phyloP scores from a whole-genome alignment of 2,797 vertebrate genomes.

The Avahi laniger region DNA sequence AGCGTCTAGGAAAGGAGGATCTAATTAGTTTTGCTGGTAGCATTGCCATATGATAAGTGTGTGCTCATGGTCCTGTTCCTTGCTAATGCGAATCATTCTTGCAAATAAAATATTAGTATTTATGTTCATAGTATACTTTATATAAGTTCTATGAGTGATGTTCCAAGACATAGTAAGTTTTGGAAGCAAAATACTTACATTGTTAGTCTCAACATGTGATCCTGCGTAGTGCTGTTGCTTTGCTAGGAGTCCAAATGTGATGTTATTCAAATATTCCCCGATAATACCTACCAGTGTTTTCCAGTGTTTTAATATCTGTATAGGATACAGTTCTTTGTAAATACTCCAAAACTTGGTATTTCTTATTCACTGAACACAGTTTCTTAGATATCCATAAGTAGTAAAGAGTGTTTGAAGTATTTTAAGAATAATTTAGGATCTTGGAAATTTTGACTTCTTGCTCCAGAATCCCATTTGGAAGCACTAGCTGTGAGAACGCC shows the following conservation, averaged over 20 bases:
- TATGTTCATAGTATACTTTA: neutral
- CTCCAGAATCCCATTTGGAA: neutral
- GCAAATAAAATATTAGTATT: neutral
- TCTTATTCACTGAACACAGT: neutral
- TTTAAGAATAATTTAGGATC: neutral
- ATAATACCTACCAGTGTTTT: neutral
- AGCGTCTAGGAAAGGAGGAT: neutral
- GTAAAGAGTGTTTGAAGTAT: neutral
- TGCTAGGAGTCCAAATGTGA: neutral
- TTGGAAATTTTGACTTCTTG: neutral
- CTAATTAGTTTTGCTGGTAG: neutral
- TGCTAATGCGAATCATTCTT: neutral
- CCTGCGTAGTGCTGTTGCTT: neutral
- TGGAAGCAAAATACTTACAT: neutral
- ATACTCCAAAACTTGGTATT: neutral
- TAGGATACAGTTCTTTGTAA: neutral
- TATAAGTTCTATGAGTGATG: neutral
- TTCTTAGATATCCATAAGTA: neutral
- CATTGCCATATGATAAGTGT: neutral
- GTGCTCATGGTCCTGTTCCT: neutral
- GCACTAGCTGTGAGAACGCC: neutral
- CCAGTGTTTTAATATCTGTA: neutral
- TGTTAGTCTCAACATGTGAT: neutral
- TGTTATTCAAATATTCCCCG: neutral
- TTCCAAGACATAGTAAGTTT: conserved; percentile 17